phyloP scores from a whole-genome alignment of 1,140 invertebrate species.

The Drosophila tani region DNA sequence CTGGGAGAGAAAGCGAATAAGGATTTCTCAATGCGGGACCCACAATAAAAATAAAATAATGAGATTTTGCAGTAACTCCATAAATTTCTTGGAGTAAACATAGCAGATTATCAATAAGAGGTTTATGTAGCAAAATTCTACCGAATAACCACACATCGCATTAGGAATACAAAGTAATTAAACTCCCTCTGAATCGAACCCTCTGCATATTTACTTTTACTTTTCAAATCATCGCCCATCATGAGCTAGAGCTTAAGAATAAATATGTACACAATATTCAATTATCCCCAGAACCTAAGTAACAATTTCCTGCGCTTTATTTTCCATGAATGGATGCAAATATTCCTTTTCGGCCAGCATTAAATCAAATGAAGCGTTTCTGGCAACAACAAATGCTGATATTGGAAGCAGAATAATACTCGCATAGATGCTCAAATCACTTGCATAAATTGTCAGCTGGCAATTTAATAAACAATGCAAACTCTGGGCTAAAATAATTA shows the following conservation, averaged over 20 bases:
- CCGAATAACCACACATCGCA: neutral
- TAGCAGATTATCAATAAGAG: neutral
- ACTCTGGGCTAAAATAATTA: slow-evolving; percentile 55
- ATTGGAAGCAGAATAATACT: neutral
- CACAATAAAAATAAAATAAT: slow-evolving; percentile 57
- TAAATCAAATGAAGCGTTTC: slow-evolving; percentile 41
- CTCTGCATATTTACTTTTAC: neutral
- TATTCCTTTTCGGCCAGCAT: slow-evolving; percentile 19
- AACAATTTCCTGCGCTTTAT: slow-evolving; percentile 21
- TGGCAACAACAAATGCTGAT: slow-evolving; percentile 26
- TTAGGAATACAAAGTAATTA: neutral
- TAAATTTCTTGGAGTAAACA: neutral
- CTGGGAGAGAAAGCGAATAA: no score
- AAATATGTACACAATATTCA: slow-evolving; percentile 21
- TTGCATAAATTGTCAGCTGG: slow-evolving; percentile 72
- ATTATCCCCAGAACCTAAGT: slow-evolving; percentile 9
- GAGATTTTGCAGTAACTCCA: slow-evolving; percentile 25
- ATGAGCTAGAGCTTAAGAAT: neutral
- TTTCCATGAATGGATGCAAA: slow-evolving; percentile 14
- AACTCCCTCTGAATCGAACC: neutral
- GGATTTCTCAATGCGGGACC: no score
- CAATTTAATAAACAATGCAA: slow-evolving; percentile 71
- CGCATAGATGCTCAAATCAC: neutral
- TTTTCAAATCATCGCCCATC: neutral
- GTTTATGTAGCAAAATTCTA: neutral